Conservation (phyloP, 1,140 invertebrate species). For the Holcopasites calliopsidis region DNA sequence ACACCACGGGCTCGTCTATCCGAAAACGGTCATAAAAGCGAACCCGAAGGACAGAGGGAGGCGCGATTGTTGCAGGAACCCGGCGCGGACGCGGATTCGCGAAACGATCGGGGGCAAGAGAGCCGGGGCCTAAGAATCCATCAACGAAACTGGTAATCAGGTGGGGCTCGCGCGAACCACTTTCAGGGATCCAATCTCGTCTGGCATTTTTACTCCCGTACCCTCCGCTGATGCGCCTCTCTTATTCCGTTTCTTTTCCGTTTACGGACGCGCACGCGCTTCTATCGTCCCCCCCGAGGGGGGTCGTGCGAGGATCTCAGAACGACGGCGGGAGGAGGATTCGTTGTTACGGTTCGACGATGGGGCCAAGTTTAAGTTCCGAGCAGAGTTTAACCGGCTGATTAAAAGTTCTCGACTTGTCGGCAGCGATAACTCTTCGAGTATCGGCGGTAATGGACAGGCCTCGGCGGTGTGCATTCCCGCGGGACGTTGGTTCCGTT, state of each 20-base stretch:
- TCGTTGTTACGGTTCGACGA: background rate
- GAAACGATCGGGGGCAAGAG: slow-evolving; percentile 42
- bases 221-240: background rate
- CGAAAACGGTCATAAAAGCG: slow-evolving; percentile 72
- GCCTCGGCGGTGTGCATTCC: no score
- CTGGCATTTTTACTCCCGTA: slow-evolving; percentile 61
- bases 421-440: background rate
- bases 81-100: slow-evolving; percentile 22
- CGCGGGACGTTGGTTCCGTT: no score
- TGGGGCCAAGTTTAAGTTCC: background rate
- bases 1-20: slow-evolving; percentile 67
- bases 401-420: slow-evolving; percentile 29
- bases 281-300: background rate
- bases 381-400: slow-evolving; percentile 20
- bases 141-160: slow-evolving; percentile 75
- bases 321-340: background rate
- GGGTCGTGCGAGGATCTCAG: background rate
- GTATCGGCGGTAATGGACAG: background rate
- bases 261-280: background rate
- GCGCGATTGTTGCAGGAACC: slow-evolving; percentile 27
- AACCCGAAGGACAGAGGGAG: slow-evolving; percentile 23
- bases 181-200: slow-evolving; percentile 75
- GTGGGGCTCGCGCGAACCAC: slow-evolving; percentile 63
- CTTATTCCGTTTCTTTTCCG: slow-evolving; percentile 32
- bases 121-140: slow-evolving; percentile 69